A percentile compares a stretch with the other conserved stretches of the same genome.
phyloP scores from a whole-genome alignment of 2,797 vertebrate genomes.

The Serranus cabrilla region DNA sequence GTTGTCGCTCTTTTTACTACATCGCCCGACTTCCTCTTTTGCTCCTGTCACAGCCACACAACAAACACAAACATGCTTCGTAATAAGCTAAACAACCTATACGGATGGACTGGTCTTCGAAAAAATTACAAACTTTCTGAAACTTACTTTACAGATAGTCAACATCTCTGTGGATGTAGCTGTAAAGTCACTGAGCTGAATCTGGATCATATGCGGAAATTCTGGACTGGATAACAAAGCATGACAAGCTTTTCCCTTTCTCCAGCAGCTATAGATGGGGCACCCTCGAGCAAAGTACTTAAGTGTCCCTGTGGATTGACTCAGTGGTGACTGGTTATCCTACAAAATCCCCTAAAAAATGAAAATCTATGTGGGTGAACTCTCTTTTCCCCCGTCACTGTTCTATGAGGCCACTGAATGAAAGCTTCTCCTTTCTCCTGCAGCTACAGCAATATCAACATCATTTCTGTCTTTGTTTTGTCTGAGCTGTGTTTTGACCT shows the following conservation, averaged over 20 bases:
- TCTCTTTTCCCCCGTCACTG: neutral
- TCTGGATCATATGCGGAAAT: constrained; percentile 17
- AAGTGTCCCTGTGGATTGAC: constrained; percentile 24
- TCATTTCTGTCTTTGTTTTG: constrained; percentile 13
- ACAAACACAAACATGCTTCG: too few species aligned
- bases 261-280: neutral
- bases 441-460: constrained; percentile 11
- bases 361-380: constrained; percentile 18
- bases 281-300: constrained; percentile 12
- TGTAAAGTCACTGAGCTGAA: constrained; percentile 9
- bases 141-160: neutral
- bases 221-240: constrained; percentile 9
- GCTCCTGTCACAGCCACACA: too few species aligned
- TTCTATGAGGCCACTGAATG: constrained; percentile 15
- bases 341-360: constrained; percentile 30
- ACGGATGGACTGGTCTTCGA: too few species aligned
- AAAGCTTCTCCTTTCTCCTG: neutral
- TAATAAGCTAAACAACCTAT: too few species aligned
- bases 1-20: too few species aligned
- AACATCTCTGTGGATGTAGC: neutral
- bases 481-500: constrained; percentile 26
- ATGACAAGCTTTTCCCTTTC: constrained; percentile 13
- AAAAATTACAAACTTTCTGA: neutral
- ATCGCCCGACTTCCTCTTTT: too few species aligned
- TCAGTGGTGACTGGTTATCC: constrained; percentile 13